These are phyloP conservation scores for Hyaena hyaena DNA, from an alignment of 2,113 vertebrate genomes.

Conservation along the genomic window DNA sequence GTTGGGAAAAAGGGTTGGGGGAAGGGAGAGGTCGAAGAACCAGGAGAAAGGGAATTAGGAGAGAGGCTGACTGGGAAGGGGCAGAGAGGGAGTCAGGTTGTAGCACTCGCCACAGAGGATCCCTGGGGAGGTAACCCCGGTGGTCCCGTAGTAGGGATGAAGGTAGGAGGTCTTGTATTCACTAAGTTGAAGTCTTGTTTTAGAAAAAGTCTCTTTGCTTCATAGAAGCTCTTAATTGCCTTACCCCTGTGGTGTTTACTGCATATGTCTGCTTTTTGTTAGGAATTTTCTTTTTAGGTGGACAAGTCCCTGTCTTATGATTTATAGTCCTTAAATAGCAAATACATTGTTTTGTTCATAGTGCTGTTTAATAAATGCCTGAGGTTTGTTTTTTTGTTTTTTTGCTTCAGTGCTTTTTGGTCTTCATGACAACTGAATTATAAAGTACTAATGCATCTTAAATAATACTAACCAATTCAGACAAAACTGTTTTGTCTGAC, in stretches of 20 bases:
- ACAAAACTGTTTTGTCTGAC: neutral
- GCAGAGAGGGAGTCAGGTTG: rapidly evolving
- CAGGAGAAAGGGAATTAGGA: neutral
- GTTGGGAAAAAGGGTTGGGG: neutral
- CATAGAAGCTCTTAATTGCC: neutral
- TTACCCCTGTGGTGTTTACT: neutral
- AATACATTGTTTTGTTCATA: neutral
- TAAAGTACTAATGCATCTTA: neutral
- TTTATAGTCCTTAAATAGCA: conserved; percentile 24
- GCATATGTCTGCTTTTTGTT: conserved; percentile 17
- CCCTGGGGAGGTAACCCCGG: too few relatives aligned
- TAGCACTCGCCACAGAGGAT: neutral
- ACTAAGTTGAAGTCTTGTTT: neutral
- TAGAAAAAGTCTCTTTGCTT: neutral
- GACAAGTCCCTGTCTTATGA: neutral
- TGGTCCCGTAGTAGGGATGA: rapidly evolving
- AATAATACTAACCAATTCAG: neutral
- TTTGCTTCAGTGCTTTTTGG: conserved; percentile 16
- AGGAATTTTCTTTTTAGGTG: neutral
- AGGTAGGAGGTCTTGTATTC: neutral
- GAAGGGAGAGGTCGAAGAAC: too few relatives aligned
- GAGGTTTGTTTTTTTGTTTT: neutral
- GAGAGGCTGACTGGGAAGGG: neutral
- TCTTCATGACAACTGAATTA: conserved; percentile 42
- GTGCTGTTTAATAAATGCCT: neutral